Evolutionary conservation across 1,140 invertebrate genomes (phyloP).

Genomic region (Bombyx mori): DNA sequence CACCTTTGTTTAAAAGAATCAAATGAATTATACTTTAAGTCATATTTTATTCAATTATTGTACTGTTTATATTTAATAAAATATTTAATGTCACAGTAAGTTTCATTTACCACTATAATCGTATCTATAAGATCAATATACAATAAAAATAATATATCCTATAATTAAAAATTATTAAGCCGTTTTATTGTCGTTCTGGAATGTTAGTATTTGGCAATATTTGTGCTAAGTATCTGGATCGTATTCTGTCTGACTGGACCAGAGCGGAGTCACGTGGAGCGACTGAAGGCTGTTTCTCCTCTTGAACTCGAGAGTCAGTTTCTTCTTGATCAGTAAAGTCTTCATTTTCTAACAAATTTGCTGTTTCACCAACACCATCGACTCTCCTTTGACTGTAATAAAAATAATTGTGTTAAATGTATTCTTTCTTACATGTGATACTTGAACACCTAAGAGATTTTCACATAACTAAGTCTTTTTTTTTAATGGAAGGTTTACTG

Average conservation of each 20-base stretch:
- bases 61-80: too few relatives aligned
- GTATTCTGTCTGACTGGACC: constrained; percentile 52
- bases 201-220: constrained; percentile 53
- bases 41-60: too few relatives aligned
- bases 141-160: constrained; percentile 3
- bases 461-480: too few relatives aligned
- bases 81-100: background rate
- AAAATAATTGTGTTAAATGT: background rate
- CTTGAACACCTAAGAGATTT: too few relatives aligned
- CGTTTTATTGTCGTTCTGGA: constrained; percentile 41
- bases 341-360: constrained; percentile 45
- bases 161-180: background rate
- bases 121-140: constrained; percentile 2
- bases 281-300: constrained; percentile 10
- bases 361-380: constrained; percentile 38
- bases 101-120: background rate
- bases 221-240: constrained; percentile 55
- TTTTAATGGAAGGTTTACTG: too few relatives aligned
- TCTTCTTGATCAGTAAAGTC: constrained; percentile 47
- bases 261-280: constrained; percentile 25
- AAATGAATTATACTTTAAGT: too few relatives aligned
- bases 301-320: constrained; percentile 24
- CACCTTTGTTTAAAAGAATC: too few relatives aligned
- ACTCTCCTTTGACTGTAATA: constrained; percentile 17
- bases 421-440: too few relatives aligned